Base-by-base conservation (phyloP, 2,888 invertebrate species). In the Clanis bilineata region DNA sequence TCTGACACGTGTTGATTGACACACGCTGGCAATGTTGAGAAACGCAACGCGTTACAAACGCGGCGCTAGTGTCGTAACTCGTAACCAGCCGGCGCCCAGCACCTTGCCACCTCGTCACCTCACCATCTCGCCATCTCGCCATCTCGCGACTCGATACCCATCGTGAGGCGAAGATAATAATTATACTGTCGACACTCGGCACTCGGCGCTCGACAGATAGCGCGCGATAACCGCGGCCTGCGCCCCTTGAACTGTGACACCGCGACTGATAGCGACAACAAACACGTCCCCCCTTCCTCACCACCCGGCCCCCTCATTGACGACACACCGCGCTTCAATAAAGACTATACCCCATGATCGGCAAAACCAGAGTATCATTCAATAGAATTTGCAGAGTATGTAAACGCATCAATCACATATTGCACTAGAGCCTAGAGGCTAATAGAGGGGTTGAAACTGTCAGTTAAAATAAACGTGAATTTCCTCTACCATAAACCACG, bases 241-340 rank as follows among this genome's bases (percentile, higher is more conserved):
- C 51, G 51, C 51, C 28, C 51, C 28, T 51, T 51, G 51, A 51
- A 51, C 51, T 51, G 51, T 51, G 51, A 51, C 51, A 32, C 51
- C 18, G 51, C 18, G 32, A 32, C 28, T 47, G 51, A 51, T 51
- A 51, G 18, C 51, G 1, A 32, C 32, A 32, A 36, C 10, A 10
- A 36, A 10, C 10, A 36, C 36, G 2, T 7, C 36, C 7, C 36
- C 7, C 7, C 10, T 22, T 12, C 10, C 23, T 21, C 44, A n/a
- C n/a, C n/a, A n/a, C n/a, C n/a, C n/a, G n/a, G n/a, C n/a, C n/a
- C n/a, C n/a, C n/a, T n/a, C n/a, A n/a, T n/a, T n/a, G n/a, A n/a
- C n/a, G n/a, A n/a, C n/a, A n/a, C n/a, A n/a, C n/a, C n/a, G n/a
- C n/a, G n/a, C n/a, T n/a, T n/a, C n/a, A n/a, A n/a, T n/a, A n/a